Evolutionary conservation across 2,888 invertebrate species (phyloP).

Genomic region (Corbicula japonica): DNA sequence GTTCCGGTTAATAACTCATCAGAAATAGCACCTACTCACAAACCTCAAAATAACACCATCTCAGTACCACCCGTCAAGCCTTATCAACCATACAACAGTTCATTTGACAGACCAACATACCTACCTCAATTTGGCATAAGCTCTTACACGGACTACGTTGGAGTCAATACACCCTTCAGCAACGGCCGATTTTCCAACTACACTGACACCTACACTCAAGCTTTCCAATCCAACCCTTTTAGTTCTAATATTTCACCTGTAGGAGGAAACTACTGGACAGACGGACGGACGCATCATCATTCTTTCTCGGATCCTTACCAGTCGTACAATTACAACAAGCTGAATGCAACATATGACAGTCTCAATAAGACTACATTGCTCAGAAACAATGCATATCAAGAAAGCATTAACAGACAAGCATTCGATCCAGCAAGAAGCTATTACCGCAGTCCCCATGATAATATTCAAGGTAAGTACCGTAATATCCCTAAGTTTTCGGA

Average conservation of each 20-base stretch:
- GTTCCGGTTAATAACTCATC: conserved; percentile 20
- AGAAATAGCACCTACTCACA: conserved; percentile 5
- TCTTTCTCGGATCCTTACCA: conserved; percentile 72
- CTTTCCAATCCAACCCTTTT: conserved; percentile 70
- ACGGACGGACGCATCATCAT: conserved; percentile 65
- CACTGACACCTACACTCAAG: conserved; percentile 69
- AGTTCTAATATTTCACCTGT: conserved; percentile 66
- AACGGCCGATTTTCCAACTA: conserved; percentile 67
- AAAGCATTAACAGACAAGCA: conserved; percentile 69
- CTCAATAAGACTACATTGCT: conserved; percentile 74
- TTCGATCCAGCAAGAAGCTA: conserved; percentile 74
- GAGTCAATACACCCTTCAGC: conserved; percentile 59
- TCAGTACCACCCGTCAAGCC: conserved; percentile 74
- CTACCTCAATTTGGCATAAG: conserved; percentile 77
- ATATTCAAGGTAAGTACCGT: conserved; percentile 73
- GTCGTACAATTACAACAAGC: conserved; percentile 72
- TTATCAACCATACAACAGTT: conserved; percentile 65
- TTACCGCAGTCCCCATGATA: conserved; percentile 74
- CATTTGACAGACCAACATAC: conserved; percentile 75
- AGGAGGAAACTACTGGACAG: conserved; percentile 72
- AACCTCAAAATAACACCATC: conserved; percentile 27
- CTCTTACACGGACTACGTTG: conserved; percentile 77
- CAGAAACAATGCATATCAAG: conserved; percentile 71
- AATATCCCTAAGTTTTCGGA: too few species aligned
- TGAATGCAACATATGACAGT: conserved; percentile 72